Conservation (phyloP, 2,113 vertebrate genomes). For the Astur gentilis region DNA sequence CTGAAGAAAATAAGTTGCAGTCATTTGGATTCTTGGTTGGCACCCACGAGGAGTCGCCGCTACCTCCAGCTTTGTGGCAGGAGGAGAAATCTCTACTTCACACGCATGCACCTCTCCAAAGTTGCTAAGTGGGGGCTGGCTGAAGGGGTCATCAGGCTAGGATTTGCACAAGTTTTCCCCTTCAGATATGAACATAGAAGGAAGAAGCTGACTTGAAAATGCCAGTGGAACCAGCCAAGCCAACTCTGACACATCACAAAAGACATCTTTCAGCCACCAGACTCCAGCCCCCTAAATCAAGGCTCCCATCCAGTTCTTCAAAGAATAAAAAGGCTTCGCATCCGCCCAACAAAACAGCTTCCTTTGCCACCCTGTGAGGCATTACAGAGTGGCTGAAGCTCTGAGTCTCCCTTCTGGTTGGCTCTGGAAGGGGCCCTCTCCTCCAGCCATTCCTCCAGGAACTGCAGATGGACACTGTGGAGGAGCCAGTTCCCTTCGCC, state of each 20-base stretch:
- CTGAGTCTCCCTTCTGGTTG: not conserved
- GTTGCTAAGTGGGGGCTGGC: not conserved
- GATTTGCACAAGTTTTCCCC: not conserved
- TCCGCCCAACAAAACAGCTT: not conserved
- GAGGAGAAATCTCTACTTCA: not conserved
- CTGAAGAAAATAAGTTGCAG: not conserved
- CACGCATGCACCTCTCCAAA: accelerated
- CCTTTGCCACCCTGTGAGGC: not conserved
- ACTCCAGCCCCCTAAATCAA: not conserved
- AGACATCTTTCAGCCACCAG: not conserved
- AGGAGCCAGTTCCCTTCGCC: not conserved
- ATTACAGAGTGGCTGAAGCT: not conserved
- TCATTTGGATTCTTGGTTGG: not conserved
- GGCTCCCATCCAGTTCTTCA: not conserved
- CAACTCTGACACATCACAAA: not conserved
- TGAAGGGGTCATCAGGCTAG: not conserved
- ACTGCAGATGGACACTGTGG: too few relatives aligned
- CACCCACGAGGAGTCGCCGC: not conserved
- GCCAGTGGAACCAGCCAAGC: not conserved
- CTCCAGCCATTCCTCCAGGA: not conserved
- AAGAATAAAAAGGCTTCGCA: not conserved
- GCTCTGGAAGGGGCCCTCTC: not conserved
- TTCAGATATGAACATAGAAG: not conserved
- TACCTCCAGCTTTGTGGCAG: not conserved
- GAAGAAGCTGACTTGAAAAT: not conserved